These are phyloP conservation scores for Brachyopa scutellaris DNA, from an alignment of 2,888 invertebrate species.

Conservation along the genomic window DNA sequence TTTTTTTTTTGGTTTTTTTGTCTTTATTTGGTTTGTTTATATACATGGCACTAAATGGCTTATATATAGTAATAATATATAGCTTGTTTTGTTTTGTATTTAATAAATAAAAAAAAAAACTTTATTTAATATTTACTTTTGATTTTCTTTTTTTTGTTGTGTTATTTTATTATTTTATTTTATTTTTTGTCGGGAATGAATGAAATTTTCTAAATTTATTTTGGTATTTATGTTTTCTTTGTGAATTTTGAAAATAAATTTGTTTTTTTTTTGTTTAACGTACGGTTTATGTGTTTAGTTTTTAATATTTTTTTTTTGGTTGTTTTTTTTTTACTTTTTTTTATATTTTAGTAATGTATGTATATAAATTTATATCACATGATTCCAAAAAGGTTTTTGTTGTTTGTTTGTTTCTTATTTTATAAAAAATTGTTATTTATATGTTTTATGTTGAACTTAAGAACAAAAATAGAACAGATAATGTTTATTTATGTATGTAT, in stretches of 20 bases:
- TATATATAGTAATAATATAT: slow-evolving; percentile 73
- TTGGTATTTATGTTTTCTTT: slow-evolving; percentile 20
- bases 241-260: slow-evolving; percentile 67
- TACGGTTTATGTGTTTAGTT: slow-evolving; percentile 43
- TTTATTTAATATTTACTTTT: slow-evolving; percentile 60
- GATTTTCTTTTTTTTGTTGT: slow-evolving; percentile 48
- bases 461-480: slow-evolving; percentile 5
- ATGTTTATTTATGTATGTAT: slow-evolving; percentile 32
- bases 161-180: slow-evolving; percentile 21
- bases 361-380: slow-evolving; percentile 73
- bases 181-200: slow-evolving; percentile 53
- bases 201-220: slow-evolving; percentile 64
- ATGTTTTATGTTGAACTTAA: slow-evolving; percentile 45
- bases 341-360: slow-evolving; percentile 67
- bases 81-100: slow-evolving; percentile 65
- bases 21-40: slow-evolving; percentile 72
- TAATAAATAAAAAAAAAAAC: slow-evolving; percentile 41
- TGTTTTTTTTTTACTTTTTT: slow-evolving; percentile 45
- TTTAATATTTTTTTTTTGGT: slow-evolving; percentile 42
- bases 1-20: slow-evolving; percentile 58
- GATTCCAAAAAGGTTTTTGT: slow-evolving; percentile 73
- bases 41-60: slow-evolving; percentile 73
- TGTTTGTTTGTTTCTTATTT: slow-evolving; percentile 70
- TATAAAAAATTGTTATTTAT: slow-evolving; percentile 54
- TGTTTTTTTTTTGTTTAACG: slow-evolving; percentile 38